These are phyloP conservation scores for Pantala flavescens DNA, from an alignment of 1,140 invertebrate genomes.

Conservation along the genomic window DNA sequence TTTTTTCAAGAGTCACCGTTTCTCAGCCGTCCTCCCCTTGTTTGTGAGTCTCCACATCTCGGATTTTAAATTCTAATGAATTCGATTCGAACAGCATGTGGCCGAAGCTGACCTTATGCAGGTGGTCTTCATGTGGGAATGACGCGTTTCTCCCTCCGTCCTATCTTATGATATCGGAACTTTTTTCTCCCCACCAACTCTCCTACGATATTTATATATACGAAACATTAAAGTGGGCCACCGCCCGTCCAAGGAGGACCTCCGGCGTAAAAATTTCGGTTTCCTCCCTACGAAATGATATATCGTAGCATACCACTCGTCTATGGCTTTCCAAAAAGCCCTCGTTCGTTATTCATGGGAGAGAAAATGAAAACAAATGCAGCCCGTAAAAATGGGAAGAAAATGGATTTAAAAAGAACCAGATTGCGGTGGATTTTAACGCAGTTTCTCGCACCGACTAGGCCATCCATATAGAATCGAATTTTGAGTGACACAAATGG, in stretches of 20 bases:
- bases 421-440: not conserved
- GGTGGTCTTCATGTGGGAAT: not conserved
- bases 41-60: not conserved
- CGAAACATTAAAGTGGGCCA: no score
- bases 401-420: not conserved
- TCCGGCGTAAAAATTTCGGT: no score
- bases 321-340: no score
- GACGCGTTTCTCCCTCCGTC: not conserved
- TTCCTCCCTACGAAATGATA: no score
- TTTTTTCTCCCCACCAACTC: no score
- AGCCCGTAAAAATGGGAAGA: no score
- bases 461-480: slow-evolving; percentile 1
- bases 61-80: not conserved
- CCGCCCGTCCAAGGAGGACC: no score
- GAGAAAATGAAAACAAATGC: no score
- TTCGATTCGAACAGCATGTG: not conserved
- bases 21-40: not conserved
- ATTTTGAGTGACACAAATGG: not conserved
- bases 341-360: no score
- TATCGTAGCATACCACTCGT: no score
- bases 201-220: no score
- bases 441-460: not conserved
- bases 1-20: not conserved
- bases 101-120: not conserved
- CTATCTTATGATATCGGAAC: not conserved